These are phyloP conservation scores for Diplosoma virens DNA, from an alignment of 23 tunicate species.

Conservation along the genomic window DNA sequence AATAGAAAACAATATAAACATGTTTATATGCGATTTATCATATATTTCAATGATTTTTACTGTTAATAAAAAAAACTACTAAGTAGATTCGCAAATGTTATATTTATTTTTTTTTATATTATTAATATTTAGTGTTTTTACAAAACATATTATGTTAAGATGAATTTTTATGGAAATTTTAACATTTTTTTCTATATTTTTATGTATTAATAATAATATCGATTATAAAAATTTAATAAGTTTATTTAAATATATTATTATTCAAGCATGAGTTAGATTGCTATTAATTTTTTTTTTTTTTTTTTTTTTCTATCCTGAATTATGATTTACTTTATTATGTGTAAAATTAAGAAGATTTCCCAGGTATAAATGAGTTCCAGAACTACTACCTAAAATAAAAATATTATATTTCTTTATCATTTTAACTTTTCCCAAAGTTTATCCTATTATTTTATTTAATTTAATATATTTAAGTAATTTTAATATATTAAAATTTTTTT, in stretches of 20 bases:
- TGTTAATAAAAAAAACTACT: background rate
- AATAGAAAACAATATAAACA: too few relatives aligned
- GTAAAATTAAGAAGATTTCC: background rate
- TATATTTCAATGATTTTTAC: background rate
- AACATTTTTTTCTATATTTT: background rate
- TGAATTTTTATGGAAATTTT: background rate
- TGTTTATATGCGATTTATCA: too few relatives aligned
- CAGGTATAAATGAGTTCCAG: background rate
- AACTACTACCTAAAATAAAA: background rate
- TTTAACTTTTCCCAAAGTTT: background rate
- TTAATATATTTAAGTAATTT: background rate
- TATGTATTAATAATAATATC: too few relatives aligned
- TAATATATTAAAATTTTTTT: background rate
- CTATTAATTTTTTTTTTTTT: background rate
- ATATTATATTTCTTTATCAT: background rate
- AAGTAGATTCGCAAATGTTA: background rate
- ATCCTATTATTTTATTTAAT: background rate
- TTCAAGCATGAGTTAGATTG: background rate
- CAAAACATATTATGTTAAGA: background rate
- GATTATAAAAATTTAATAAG: too few relatives aligned
- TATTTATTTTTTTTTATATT: background rate
- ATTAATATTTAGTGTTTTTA: background rate
- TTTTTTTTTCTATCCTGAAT: background rate
- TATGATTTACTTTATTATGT: background rate
- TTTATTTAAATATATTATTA: too few relatives aligned